A percentile compares a stretch with the other conserved stretches of the same genome.
Conservation (phyloP, 1,140 invertebrate species). For the Rhopalosiphum padi region DNA sequence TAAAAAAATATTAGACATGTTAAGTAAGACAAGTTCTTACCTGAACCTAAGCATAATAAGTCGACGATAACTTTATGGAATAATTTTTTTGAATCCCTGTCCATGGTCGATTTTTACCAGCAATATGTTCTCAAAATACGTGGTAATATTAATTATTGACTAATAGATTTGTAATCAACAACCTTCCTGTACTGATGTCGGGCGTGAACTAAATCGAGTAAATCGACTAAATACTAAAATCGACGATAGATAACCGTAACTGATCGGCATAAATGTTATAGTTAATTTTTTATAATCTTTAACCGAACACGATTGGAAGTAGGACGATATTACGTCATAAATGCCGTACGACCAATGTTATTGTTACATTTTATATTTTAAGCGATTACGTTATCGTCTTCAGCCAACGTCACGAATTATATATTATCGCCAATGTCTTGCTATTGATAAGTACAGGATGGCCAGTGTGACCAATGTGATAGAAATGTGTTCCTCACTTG, state of each 20-base stretch:
- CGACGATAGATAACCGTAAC: not conserved
- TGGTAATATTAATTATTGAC: not conserved
- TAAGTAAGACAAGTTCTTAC: constrained; percentile 49
- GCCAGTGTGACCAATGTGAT: not conserved
- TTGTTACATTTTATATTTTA: not conserved
- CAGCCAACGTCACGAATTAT: not conserved
- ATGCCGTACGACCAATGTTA: not conserved
- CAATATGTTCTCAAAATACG: not conserved
- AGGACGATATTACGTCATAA: not conserved
- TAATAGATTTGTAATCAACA: rapidly evolving
- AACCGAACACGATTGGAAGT: not conserved
- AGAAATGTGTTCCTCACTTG: not conserved
- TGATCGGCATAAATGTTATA: not conserved
- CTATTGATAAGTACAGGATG: not conserved
- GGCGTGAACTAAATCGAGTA: not conserved
- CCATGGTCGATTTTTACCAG: not conserved
- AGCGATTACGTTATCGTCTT: not conserved
- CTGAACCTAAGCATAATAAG: constrained; percentile 54
- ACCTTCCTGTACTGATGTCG: not conserved
- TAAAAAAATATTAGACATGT: not conserved
- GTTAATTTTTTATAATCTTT: not conserved
- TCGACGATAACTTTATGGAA: constrained; percentile 58
- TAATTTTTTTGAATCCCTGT: constrained; percentile 57
- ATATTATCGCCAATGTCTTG: not conserved
- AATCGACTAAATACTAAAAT: not conserved